Evolutionary conservation across 2,113 vertebrate species (phyloP).

Genomic region (Cebus imitator): DNA sequence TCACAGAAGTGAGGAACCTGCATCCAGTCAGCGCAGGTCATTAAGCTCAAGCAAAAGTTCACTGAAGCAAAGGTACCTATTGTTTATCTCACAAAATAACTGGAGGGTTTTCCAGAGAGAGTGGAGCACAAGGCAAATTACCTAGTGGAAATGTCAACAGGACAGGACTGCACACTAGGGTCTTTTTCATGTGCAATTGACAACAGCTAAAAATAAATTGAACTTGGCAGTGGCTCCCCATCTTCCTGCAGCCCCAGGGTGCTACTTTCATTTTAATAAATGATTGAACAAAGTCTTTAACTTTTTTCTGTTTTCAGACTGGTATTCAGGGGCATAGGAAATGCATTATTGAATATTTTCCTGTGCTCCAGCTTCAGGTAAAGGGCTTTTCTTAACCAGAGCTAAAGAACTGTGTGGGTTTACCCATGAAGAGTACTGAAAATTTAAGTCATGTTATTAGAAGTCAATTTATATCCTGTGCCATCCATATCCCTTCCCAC

Average conservation of each 20-base stretch:
- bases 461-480: not conserved
- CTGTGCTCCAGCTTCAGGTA: not conserved
- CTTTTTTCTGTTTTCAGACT: constrained; percentile 50
- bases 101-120: constrained; percentile 14
- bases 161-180: constrained; percentile 3
- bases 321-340: constrained; percentile 48
- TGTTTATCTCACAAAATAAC: constrained; percentile 58
- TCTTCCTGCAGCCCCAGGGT: not conserved
- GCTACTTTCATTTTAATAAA: constrained; percentile 63
- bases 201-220: constrained; percentile 61
- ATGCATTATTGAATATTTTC: constrained; percentile 49
- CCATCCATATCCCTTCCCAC: not conserved
- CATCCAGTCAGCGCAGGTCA: constrained; percentile 30
- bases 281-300: constrained; percentile 53
- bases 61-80: constrained; percentile 54
- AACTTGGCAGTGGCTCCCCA: constrained; percentile 17
- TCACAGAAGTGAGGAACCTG: not conserved
- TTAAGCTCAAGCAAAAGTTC: constrained; percentile 57
- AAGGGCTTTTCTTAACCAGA: constrained; percentile 12
- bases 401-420: not conserved
- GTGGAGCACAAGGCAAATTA: constrained; percentile 42
- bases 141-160: constrained; percentile 63
- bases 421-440: not conserved
- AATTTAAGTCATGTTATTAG: not conserved
- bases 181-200: constrained; percentile 66